Conservation (phyloP, 2,888 invertebrate genomes). For the Synergus laeviventris region DNA sequence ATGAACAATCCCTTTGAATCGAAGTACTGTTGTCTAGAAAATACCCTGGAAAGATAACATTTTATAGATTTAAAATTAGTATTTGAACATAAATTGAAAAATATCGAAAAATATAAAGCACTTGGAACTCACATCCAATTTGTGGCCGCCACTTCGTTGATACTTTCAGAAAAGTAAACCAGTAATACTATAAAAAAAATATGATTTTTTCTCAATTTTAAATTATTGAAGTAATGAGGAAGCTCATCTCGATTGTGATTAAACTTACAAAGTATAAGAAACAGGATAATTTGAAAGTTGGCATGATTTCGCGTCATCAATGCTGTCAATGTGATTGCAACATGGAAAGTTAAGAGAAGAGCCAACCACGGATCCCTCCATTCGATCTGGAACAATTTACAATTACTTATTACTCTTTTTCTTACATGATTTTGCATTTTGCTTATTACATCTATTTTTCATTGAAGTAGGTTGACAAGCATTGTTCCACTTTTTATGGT, state of each 20-base stretch:
- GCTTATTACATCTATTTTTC: neutral
- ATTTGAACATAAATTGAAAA: constrained; percentile 36
- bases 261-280: constrained; percentile 87
- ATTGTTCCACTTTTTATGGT: neutral
- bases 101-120: constrained; percentile 35
- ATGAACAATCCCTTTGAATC: constrained; percentile 96
- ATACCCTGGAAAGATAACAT: constrained; percentile 78
- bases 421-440: neutral
- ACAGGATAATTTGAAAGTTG: constrained; percentile 90
- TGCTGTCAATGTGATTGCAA: constrained; percentile 86
- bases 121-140: constrained; percentile 83
- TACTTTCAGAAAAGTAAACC: constrained; percentile 93
- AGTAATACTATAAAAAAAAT: constrained; percentile 83
- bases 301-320: constrained; percentile 90
- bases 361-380: constrained; percentile 94
- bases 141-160: constrained; percentile 91
- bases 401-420: constrained; percentile 1
- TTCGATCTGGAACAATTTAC: constrained; percentile 83
- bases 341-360: constrained; percentile 85
- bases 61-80: constrained; percentile 29
- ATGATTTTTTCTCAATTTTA: neutral
- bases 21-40: constrained; percentile 95
- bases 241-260: neutral
- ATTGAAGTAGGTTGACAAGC: neutral
- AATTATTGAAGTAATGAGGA: no score